A percentile compares a stretch with the other conserved stretches of the same genome.
Conservation (phyloP, 2,888 invertebrate species). For the Metopia argyrocephala region DNA sequence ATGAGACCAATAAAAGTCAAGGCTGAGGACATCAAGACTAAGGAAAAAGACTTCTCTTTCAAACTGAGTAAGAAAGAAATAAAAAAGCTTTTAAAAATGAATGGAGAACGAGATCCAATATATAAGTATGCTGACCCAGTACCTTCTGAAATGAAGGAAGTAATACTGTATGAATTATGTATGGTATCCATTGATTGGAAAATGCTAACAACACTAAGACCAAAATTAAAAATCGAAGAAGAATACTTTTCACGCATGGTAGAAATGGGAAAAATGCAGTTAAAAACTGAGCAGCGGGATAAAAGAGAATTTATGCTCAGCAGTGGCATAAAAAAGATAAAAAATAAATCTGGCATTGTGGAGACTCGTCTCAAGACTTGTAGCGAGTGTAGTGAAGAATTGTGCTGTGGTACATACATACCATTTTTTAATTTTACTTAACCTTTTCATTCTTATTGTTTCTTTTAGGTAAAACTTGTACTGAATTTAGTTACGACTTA, state of each 20-base stretch:
- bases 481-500: constrained; percentile 78
- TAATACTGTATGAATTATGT: constrained; percentile 83
- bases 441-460: background rate
- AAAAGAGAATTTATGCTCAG: constrained; percentile 84
- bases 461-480: constrained; percentile 74
- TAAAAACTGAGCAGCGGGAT: constrained; percentile 85
- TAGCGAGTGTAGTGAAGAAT: constrained; percentile 90
- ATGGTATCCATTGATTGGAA: constrained; percentile 94
- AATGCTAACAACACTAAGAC: constrained; percentile 93
- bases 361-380: constrained; percentile 88
- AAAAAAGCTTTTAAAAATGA: constrained; percentile 78
- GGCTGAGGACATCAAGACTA: constrained; percentile 87
- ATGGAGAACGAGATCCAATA: constrained; percentile 75
- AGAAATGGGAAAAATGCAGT: constrained; percentile 88
- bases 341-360: constrained; percentile 89
- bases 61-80: constrained; percentile 86
- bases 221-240: constrained; percentile 90
- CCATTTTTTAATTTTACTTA: constrained; percentile 1
- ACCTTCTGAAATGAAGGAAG: constrained; percentile 86
- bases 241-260: constrained; percentile 92
- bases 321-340: constrained; percentile 85
- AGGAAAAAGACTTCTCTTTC: constrained; percentile 86
- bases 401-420: constrained; percentile 86
- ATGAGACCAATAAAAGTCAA: constrained; percentile 92
- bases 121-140: constrained; percentile 85